A percentile compares a stretch with the other conserved stretches of the same genome.
Evolutionary conservation across 2,797 vertebrate species (phyloP).

Genomic region (Salmo trutta): DNA sequence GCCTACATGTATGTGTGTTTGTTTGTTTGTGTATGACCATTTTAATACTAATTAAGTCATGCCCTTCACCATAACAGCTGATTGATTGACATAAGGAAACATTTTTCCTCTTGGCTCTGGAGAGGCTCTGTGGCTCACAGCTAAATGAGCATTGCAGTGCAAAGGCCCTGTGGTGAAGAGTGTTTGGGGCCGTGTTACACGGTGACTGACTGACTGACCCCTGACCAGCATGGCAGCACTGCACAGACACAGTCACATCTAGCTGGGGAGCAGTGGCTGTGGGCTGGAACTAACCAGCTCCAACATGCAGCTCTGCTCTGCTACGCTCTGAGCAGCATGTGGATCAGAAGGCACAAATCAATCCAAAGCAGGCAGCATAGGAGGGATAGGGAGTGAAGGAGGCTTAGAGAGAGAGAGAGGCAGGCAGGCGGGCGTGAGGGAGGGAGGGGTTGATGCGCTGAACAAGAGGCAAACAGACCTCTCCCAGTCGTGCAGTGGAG

Average conservation of each 20-base stretch:
- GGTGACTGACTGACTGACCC: neutral
- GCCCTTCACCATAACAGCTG: neutral
- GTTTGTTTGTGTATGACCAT: neutral
- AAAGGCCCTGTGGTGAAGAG: neutral
- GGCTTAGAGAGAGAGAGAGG: too few relatives aligned
- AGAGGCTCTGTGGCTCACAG: neutral
- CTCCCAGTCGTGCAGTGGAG: neutral
- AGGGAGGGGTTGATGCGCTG: neutral
- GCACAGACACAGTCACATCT: neutral
- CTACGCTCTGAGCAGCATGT: constrained; percentile 1
- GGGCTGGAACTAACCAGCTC: constrained; percentile 1
- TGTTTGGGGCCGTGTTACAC: neutral
- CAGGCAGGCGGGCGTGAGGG: too few relatives aligned
- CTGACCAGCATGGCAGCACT: neutral
- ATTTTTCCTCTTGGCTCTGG: neutral
- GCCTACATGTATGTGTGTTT: neutral
- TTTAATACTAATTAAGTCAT: neutral
- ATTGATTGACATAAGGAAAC: neutral
- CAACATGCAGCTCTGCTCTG: neutral
- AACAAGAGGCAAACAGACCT: neutral
- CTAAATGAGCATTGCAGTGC: neutral
- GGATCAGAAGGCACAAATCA: constrained; percentile 3
- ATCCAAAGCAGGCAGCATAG: neutral
- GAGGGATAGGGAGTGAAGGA: neutral
- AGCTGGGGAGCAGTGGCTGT: neutral